A percentile compares a stretch with the other conserved stretches of the same genome.
These are phyloP conservation scores for Pocillopora grandis DNA, from an alignment of 92 coral and sea anemone species.

Conservation along the genomic window DNA sequence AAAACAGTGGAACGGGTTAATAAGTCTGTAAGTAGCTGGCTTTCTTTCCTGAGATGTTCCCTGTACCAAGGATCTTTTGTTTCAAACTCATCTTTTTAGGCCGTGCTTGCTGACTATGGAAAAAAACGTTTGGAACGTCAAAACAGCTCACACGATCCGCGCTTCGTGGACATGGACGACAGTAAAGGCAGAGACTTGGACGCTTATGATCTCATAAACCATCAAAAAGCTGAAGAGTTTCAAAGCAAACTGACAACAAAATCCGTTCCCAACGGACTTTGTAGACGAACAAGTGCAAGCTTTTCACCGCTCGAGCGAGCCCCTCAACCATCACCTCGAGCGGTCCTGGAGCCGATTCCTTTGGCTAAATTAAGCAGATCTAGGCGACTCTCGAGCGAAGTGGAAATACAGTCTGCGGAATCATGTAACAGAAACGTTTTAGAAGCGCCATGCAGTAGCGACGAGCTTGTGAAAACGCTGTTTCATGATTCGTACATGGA, in stretches of 20 bases:
- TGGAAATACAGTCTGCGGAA: not conserved
- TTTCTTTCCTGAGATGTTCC: not conserved
- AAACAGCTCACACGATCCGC: constrained; percentile 83
- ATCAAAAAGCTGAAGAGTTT: not conserved
- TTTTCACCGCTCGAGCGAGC: not conserved
- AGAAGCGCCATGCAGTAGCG: not conserved
- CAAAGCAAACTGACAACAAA: not conserved
- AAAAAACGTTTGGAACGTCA: constrained; percentile 90
- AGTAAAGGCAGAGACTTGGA: constrained; percentile 10
- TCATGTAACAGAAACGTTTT: not conserved
- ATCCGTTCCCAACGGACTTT: constrained; percentile 27
- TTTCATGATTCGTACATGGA: constrained; percentile 32
- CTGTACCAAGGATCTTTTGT: not conserved
- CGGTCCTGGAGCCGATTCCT: constrained; percentile 21
- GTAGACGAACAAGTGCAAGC: not conserved
- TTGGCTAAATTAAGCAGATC: constrained; percentile 6
- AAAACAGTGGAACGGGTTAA: no score
- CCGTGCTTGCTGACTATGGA: constrained; percentile 95
- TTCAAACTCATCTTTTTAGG: constrained; percentile 35
- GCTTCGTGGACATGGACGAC: constrained; percentile 93
- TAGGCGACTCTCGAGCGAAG: constrained; percentile 2
- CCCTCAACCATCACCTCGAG: constrained; percentile 18
- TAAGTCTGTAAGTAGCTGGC: no score
- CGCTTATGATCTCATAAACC: not conserved
- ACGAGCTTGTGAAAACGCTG: constrained; percentile 13